Conservation (phyloP, 1,140 invertebrate genomes). For the Drosophila lini region DNA sequence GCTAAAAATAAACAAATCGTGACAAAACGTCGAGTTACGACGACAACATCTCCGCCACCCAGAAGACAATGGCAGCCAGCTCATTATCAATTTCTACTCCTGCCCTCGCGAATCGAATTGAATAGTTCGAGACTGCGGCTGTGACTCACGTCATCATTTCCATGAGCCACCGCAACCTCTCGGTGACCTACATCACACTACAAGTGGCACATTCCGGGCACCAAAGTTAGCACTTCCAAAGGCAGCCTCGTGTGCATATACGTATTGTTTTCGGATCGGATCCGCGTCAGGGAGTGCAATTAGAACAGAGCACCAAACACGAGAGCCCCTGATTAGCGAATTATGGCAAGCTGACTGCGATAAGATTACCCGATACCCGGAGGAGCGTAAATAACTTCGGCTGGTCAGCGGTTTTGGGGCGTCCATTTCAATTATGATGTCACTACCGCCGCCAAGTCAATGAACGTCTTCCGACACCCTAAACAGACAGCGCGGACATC, state of each 20-base stretch:
- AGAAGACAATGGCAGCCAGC: slow-evolving; percentile 57
- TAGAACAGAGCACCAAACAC: slow-evolving; percentile 38
- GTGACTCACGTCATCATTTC: slow-evolving; percentile 38
- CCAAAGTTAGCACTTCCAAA: slow-evolving; percentile 52
- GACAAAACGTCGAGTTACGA: slow-evolving; percentile 46
- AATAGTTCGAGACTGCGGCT: slow-evolving; percentile 25
- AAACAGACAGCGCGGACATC: slow-evolving; percentile 45
- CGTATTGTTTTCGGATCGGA: slow-evolving; percentile 33
- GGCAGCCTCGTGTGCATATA: slow-evolving; percentile 10
- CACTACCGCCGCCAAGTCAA: slow-evolving; percentile 61
- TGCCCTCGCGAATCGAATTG: not conserved
- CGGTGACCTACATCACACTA: slow-evolving; percentile 64
- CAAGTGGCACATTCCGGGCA: slow-evolving; percentile 44
- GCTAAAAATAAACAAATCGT: slow-evolving; percentile 76
- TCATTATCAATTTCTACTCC: slow-evolving; percentile 47
- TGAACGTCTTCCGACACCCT: slow-evolving; percentile 76
- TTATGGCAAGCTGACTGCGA: slow-evolving; percentile 44
- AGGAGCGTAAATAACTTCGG: slow-evolving; percentile 35
- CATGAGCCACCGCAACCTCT: slow-evolving; percentile 59
- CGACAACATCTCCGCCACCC: slow-evolving; percentile 9
- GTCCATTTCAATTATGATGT: slow-evolving; percentile 74
- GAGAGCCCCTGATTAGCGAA: slow-evolving; percentile 50
- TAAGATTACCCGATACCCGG: slow-evolving; percentile 34
- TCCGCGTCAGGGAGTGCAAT: slow-evolving; percentile 41
- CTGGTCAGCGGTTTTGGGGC: slow-evolving; percentile 7